Evolutionary conservation across 2,888 invertebrate genomes (phyloP).

Genomic region (Andrena bicolor): DNA sequence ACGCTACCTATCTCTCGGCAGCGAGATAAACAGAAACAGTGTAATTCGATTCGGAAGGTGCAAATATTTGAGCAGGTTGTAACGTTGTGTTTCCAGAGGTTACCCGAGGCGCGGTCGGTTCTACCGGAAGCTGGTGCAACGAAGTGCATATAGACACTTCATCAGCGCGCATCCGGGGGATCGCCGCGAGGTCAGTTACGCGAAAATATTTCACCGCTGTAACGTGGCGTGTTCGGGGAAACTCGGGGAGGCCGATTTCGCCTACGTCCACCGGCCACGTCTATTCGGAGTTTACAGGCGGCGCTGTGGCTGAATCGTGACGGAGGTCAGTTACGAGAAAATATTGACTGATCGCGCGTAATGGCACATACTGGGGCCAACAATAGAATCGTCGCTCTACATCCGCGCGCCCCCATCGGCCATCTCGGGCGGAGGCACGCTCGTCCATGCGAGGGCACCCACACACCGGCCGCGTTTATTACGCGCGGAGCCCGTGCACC

Average conservation of each 20-base stretch:
- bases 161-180: slow-evolving; percentile 61
- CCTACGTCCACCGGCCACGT: slow-evolving; percentile 3
- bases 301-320: slow-evolving; percentile 36
- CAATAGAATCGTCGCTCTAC: slow-evolving; percentile 59
- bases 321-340: slow-evolving; percentile 72
- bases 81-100: slow-evolving; percentile 61
- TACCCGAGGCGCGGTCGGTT: slow-evolving; percentile 50
- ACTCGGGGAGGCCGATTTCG: neutral
- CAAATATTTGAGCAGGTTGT: slow-evolving; percentile 72
- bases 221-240: slow-evolving; percentile 56
- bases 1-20: slow-evolving; percentile 35
- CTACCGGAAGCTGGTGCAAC: slow-evolving; percentile 61
- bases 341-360: slow-evolving; percentile 79
- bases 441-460: neutral
- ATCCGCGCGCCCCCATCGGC: slow-evolving; percentile 13
- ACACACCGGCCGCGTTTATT: neutral
- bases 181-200: slow-evolving; percentile 70
- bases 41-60: slow-evolving; percentile 70
- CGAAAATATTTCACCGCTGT: slow-evolving; percentile 67
- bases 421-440: slow-evolving; percentile 2
- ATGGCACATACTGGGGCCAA: slow-evolving; percentile 66
- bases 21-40: slow-evolving; percentile 63
- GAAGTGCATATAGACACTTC: slow-evolving; percentile 58
- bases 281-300: slow-evolving; percentile 20
- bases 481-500: slow-evolving; percentile 36